Evolutionary conservation across 2,888 invertebrate species (phyloP).

Genomic region (Eupelmus urozonus): DNA sequence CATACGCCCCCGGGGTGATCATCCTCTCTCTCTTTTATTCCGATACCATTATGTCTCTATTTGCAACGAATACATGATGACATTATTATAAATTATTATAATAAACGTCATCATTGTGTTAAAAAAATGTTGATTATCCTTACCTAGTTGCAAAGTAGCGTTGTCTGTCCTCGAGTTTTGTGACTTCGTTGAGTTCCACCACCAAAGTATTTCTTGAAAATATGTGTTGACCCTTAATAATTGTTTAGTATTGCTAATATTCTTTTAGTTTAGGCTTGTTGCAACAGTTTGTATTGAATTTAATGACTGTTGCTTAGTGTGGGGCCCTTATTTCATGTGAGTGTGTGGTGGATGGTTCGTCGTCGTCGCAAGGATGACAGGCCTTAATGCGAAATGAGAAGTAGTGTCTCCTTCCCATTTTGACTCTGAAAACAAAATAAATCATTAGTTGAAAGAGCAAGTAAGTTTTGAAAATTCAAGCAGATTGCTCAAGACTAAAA

Average conservation of each 20-base stretch:
- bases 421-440: conserved; percentile 70
- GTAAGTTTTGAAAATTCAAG: background rate
- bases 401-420: conserved; percentile 76
- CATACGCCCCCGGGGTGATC: conserved; percentile 74
- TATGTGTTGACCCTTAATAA: conserved; percentile 44
- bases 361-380: conserved; percentile 76
- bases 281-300: conserved; percentile 59
- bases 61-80: background rate
- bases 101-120: background rate
- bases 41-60: conserved; percentile 47
- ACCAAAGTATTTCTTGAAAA: conserved; percentile 48
- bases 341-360: conserved; percentile 73
- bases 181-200: conserved; percentile 61
- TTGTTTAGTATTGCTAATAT: conserved; percentile 52
- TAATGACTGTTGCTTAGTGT: conserved; percentile 58
- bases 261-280: conserved; percentile 53
- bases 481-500: background rate
- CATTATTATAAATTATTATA: conserved; percentile 3
- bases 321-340: conserved; percentile 67
- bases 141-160: conserved; percentile 56
- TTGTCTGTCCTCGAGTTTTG: conserved; percentile 55
- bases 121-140: background rate
- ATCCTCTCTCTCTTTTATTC: conserved; percentile 71
- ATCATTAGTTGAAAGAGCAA: background rate
- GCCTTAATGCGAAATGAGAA: conserved; percentile 75